Percentiles rank a stretch among this genome's conserved stretches.
These are phyloP conservation scores for Eublepharis macularius DNA, from an alignment of 2,113 vertebrate species.

Conservation along the genomic window DNA sequence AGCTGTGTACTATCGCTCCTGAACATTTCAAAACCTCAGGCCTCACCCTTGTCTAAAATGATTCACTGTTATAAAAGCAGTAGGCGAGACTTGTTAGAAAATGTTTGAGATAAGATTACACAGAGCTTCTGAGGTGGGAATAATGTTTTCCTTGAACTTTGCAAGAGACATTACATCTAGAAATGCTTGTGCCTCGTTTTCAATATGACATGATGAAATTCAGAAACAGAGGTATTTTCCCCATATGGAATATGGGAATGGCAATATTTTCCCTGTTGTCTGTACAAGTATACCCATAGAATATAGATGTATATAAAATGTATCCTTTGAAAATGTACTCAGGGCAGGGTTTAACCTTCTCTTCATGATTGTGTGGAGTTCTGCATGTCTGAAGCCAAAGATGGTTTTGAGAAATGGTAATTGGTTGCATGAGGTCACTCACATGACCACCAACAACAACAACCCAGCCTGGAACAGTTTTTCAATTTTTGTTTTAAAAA, in stretches of 20 bases:
- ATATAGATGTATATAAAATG: too few species aligned
- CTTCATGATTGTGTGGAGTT: neutral
- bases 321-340: too few species aligned
- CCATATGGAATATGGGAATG: too few species aligned
- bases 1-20: constrained; percentile 38
- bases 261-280: too few species aligned
- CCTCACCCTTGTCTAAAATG: constrained; percentile 53
- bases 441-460: too few species aligned
- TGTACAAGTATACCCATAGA: too few species aligned
- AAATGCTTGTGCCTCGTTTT: fast-evolving
- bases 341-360: too few species aligned
- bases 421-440: neutral
- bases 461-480: neutral
- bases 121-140: neutral
- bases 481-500: neutral
- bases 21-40: constrained; percentile 52
- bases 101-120: neutral
- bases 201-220: fast-evolving
- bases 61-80: neutral
- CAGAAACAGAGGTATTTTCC: neutral
- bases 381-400: neutral
- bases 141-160: fast-evolving
- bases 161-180: neutral
- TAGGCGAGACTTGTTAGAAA: constrained; percentile 36
- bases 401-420: neutral